Conservation (phyloP, 2,888 invertebrate species). For the Epistrophe grossulariae region DNA sequence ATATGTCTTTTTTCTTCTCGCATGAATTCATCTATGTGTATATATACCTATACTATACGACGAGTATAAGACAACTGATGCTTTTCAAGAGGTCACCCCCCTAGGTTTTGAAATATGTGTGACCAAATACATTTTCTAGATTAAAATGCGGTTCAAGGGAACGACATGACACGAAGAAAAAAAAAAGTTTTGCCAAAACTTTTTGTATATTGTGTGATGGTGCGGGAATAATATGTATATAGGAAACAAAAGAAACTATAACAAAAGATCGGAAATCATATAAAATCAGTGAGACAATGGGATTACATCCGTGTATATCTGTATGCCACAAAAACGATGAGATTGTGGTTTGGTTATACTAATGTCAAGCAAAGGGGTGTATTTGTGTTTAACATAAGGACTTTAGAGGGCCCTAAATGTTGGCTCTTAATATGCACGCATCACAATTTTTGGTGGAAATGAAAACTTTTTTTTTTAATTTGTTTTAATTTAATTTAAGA, state of each 20-base stretch:
- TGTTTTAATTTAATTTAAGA: too few relatives aligned
- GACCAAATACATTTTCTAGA: conserved; percentile 75
- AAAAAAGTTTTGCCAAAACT: conserved; percentile 56
- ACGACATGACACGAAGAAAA: conserved; percentile 20
- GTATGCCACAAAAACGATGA: conserved; percentile 53
- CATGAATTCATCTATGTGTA: conserved; percentile 35
- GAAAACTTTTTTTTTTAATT: too few relatives aligned
- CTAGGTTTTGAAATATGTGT: conserved; percentile 48
- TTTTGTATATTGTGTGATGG: conserved; percentile 17
- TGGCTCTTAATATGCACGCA: too few relatives aligned
- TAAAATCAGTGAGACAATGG: conserved; percentile 77
- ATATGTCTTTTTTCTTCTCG: conserved; percentile 44
- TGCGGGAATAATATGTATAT: conserved; percentile 38
- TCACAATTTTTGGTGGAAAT: too few relatives aligned
- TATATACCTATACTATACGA: too few relatives aligned
- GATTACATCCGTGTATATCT: conserved; percentile 67
- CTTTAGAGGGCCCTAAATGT: neutral
- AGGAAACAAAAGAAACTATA: conserved; percentile 72
- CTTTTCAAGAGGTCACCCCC: conserved; percentile 19
- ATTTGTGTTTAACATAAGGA: neutral
- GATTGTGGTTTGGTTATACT: conserved; percentile 4
- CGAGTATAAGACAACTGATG: neutral
- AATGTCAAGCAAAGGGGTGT: neutral
- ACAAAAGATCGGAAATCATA: conserved; percentile 77
- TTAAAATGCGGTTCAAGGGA: conserved; percentile 58